These are phyloP conservation scores for Melieria picta DNA, from an alignment of 2,888 invertebrate species.

Conservation along the genomic window DNA sequence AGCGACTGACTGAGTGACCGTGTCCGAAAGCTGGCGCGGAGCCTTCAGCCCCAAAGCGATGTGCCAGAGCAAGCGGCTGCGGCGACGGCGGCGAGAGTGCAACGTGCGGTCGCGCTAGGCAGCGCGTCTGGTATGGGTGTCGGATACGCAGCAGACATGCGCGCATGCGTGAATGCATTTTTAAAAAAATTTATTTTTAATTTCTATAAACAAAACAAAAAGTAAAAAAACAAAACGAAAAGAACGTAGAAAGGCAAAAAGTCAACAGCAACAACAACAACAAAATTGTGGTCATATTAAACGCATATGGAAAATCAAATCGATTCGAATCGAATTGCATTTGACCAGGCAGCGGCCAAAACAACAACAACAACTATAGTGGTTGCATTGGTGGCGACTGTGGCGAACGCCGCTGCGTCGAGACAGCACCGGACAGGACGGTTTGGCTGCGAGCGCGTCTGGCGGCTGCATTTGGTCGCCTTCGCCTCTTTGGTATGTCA, in stretches of 20 bases:
- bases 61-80: neutral
- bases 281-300: no score
- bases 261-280: no score
- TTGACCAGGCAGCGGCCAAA: neutral
- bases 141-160: constrained; percentile 22
- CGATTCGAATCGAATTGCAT: constrained; percentile 14
- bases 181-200: constrained; percentile 10
- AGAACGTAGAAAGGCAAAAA: no score
- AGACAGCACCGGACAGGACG: neutral
- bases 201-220: neutral
- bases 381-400: no score
- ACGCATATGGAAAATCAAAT: constrained; percentile 22
- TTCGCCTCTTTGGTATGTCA: neutral
- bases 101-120: neutral
- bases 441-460: neutral
- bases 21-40: constrained; percentile 45
- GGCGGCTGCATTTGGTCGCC: neutral
- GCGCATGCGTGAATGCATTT: constrained; percentile 26
- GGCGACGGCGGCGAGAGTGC: neutral
- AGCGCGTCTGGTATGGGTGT: neutral
- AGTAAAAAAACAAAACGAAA: no score
- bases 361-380: no score
- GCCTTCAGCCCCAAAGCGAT: constrained; percentile 8
- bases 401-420: no score
- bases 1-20: neutral